These are phyloP conservation scores for Antitype chi DNA, from an alignment of 2,888 invertebrate species.

Conservation along the genomic window DNA sequence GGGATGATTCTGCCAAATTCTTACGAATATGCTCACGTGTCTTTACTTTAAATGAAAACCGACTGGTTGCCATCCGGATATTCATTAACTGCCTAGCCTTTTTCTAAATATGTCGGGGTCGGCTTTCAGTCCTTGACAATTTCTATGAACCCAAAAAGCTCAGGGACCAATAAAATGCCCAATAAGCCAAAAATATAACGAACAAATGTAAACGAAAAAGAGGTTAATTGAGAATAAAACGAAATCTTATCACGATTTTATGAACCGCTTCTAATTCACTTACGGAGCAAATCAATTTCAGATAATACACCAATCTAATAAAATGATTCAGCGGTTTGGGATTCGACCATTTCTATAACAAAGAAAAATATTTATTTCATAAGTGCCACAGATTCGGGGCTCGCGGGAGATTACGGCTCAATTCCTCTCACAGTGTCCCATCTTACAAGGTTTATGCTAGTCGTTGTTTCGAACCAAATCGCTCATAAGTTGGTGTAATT, in stretches of 20 bases:
- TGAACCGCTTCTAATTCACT: constrained; percentile 42
- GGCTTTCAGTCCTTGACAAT: background rate
- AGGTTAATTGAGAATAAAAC: constrained; percentile 23
- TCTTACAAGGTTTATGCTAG: too few relatives aligned
- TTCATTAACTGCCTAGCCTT: too few relatives aligned
- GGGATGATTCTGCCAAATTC: too few relatives aligned
- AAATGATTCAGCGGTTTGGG: constrained; percentile 49
- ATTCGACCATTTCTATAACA: constrained; percentile 36
- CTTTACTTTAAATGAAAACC: too few relatives aligned
- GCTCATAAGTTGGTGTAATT: background rate
- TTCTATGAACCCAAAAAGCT: background rate
- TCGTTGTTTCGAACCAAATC: background rate
- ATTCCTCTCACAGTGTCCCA: background rate
- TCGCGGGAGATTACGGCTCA: constrained; percentile 1
- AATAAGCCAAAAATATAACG: background rate
- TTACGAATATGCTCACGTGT: too few relatives aligned
- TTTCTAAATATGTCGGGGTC: background rate
- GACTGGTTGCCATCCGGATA: too few relatives aligned
- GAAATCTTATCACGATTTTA: constrained; percentile 20
- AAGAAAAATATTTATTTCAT: constrained; percentile 23
- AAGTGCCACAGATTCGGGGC: background rate
- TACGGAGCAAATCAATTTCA: constrained; percentile 39
- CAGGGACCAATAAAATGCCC: background rate
- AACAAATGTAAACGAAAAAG: background rate
- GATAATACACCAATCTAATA: constrained; percentile 51